These are phyloP conservation scores for Hyposoter didymator DNA, from an alignment of 2,888 invertebrate species.

Conservation along the genomic window DNA sequence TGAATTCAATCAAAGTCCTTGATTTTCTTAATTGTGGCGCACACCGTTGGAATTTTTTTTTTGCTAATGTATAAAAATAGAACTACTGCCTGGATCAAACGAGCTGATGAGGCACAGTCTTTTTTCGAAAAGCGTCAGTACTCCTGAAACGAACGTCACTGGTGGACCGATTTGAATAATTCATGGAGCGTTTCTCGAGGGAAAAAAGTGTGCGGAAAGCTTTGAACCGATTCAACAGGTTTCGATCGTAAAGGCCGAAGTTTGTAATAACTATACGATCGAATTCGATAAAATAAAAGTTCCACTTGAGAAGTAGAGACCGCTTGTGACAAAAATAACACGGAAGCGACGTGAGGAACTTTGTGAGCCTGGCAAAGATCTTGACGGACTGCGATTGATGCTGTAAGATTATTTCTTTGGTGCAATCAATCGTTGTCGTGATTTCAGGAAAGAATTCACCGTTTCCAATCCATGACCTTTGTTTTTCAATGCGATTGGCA, in stretches of 20 bases:
- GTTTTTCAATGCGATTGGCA: not conserved
- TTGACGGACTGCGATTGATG: not conserved
- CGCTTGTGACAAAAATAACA: conserved; percentile 3
- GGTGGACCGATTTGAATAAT: conserved; percentile 48
- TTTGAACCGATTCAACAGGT: conserved; percentile 50
- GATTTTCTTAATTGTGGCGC: conserved; percentile 7
- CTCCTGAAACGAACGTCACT: not conserved
- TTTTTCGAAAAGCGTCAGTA: not conserved
- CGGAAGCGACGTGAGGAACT: not conserved
- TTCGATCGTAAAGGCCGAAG: conserved; percentile 34
- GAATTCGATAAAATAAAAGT: conserved; percentile 20
- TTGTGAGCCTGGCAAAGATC: not conserved
- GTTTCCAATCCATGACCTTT: not conserved
- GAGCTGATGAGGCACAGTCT: conserved; percentile 31
- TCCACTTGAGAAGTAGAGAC: not conserved
- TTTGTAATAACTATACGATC: conserved; percentile 19
- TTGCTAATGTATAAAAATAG: not conserved
- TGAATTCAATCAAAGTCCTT: not conserved
- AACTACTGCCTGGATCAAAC: not conserved
- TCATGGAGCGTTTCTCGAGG: conserved; percentile 45
- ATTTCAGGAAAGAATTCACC: not conserved
- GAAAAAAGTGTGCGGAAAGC: conserved; percentile 18
- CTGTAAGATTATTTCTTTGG: not conserved
- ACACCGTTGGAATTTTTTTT: not conserved
- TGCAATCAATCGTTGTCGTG: not conserved